Conservation (phyloP, 2,797 vertebrate genomes). For the Phrynocephalus guinanensis region DNA sequence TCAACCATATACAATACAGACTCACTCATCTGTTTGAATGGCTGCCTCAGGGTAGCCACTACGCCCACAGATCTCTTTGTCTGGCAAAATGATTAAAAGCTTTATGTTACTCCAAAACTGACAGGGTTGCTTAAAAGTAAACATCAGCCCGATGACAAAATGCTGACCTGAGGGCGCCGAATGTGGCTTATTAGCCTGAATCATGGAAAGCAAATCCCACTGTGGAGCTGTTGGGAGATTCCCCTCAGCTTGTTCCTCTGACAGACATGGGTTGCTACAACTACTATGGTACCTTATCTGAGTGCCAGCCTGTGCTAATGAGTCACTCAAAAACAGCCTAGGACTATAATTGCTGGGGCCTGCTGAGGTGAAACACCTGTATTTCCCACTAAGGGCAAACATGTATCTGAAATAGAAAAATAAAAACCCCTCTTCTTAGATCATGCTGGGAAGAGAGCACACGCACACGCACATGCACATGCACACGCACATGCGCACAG, state of each 20-base stretch:
- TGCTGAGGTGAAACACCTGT: background rate
- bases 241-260: background rate
- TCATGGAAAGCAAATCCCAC: background rate
- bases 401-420: constrained; percentile 2
- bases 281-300: background rate
- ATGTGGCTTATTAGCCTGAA: constrained; percentile 1
- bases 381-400: background rate
- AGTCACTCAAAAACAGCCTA: constrained; percentile 1
- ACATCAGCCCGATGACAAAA: background rate
- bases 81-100: background rate
- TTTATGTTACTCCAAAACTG: background rate
- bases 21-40: background rate
- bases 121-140: background rate
- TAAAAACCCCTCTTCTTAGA: background rate
- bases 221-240: background rate
- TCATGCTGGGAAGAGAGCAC: background rate
- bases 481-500: no score
- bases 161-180: background rate
- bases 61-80: background rate
- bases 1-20: background rate
- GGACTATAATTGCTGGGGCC: constrained; percentile 4
- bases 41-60: background rate
- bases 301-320: background rate
- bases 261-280: background rate
- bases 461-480: no score